Evolutionary conservation across 2,888 invertebrate species (phyloP).

Genomic region (Sarcophaga subvicina): DNA sequence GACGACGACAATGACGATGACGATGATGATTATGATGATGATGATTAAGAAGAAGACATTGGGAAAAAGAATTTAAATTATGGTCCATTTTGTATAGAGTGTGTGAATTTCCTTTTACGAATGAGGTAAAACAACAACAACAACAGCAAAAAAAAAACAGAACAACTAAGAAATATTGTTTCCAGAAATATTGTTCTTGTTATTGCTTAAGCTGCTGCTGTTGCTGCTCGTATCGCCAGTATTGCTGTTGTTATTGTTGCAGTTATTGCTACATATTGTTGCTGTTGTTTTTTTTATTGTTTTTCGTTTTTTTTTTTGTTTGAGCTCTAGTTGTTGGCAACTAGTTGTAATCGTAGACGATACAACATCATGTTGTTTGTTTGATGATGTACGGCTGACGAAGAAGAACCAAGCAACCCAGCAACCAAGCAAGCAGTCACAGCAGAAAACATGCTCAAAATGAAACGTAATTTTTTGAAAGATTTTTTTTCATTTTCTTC

Average conservation of each 20-base stretch:
- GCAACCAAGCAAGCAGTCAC: not conserved
- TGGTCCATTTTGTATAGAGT: conserved; percentile 65
- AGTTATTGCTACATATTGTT: not conserved
- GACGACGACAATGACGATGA: conserved; percentile 8
- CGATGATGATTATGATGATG: conserved; percentile 18
- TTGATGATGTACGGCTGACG: conserved; percentile 43
- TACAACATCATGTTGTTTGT: conserved; percentile 43
- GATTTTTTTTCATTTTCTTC: not conserved
- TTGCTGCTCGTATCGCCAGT: conserved; percentile 1
- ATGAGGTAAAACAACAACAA: conserved; percentile 23
- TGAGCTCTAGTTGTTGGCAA: conserved; percentile 53
- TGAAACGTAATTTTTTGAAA: conserved; percentile 47
- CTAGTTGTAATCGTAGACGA: conserved; percentile 56
- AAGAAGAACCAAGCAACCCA: not conserved
- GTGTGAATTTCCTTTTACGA: conserved; percentile 66
- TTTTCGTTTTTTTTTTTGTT: not conserved
- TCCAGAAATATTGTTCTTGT: conserved; percentile 48
- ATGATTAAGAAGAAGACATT: conserved; percentile 10
- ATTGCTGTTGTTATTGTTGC: conserved; percentile 16
- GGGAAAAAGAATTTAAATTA: conserved; percentile 57
- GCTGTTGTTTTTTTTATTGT: conserved; percentile 15
- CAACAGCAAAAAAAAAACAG: conserved; percentile 8
- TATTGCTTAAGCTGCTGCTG: conserved; percentile 39
- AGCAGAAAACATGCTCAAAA: conserved; percentile 21
- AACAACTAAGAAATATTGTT: conserved; percentile 21